phyloP scores from a whole-genome alignment of 2,797 vertebrate genomes.

The Acanthis flammea region DNA sequence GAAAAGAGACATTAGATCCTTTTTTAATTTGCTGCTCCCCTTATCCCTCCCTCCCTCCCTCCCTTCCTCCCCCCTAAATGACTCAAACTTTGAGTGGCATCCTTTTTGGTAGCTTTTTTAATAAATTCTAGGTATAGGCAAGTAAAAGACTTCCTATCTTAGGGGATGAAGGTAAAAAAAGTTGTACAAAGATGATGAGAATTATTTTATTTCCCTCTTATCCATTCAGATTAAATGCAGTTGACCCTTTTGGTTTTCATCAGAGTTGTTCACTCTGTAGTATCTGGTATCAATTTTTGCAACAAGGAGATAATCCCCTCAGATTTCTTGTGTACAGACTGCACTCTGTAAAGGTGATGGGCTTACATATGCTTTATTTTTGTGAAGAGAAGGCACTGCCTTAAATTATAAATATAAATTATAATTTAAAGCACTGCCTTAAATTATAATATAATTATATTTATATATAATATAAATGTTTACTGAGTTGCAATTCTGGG shows the following conservation, averaged over 20 bases:
- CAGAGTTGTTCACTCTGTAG: not conserved
- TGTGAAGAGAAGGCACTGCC: not conserved
- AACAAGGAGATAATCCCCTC: not conserved
- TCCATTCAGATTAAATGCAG: not conserved
- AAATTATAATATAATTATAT: not conserved
- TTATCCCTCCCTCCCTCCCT: rapidly evolving
- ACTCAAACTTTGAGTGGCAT: too few relatives aligned
- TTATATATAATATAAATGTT: not conserved
- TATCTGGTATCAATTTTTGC: not conserved
- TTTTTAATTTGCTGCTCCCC: not conserved
- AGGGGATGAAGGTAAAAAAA: not conserved
- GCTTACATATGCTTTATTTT: not conserved
- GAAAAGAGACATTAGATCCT: not conserved
- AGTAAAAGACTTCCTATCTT: not conserved
- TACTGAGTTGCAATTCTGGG: not conserved
- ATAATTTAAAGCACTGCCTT: not conserved
- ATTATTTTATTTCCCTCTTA: not conserved
- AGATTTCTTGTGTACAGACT: not conserved
- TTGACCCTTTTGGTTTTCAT: not conserved
- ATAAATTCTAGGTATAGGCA: not conserved
- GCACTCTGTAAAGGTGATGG: not conserved
- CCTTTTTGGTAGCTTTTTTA: not conserved
- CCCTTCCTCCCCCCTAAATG: rapidly evolving
- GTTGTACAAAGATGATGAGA: not conserved
- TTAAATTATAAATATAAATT: not conserved